Conservation (phyloP, 2,113 vertebrate genomes). For the Glaucidium brasilianum region DNA sequence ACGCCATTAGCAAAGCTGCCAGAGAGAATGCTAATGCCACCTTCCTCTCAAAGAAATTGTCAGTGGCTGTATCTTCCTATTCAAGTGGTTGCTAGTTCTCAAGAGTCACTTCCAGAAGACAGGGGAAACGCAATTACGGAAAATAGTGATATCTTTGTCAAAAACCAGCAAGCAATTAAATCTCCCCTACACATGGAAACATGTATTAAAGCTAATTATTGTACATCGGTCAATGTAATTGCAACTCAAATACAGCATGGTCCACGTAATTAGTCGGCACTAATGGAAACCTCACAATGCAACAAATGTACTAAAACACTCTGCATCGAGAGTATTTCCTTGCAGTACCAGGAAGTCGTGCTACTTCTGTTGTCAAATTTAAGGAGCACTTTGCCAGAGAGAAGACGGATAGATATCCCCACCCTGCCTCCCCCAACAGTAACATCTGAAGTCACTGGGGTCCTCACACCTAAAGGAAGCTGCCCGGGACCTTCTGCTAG, state of each 20-base stretch:
- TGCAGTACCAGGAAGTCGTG: neutral
- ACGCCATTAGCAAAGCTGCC: neutral
- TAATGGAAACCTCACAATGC: neutral
- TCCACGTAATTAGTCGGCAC: neutral
- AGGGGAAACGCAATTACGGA: neutral
- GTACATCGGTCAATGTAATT: neutral
- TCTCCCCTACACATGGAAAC: neutral
- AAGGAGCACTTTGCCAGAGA: neutral
- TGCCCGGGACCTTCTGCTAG: neutral
- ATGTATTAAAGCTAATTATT: neutral
- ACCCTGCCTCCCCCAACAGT: fast-evolving
- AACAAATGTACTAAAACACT: neutral
- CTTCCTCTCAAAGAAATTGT: no score
- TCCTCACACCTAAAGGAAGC: neutral
- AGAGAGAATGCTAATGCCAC: neutral
- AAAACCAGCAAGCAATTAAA: neutral
- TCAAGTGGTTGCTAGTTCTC: neutral
- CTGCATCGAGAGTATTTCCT: neutral
- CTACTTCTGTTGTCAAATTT: neutral
- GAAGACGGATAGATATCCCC: neutral
- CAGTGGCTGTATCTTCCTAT: neutral
- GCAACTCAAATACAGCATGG: neutral
- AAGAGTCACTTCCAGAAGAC: neutral
- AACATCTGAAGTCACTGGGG: neutral
- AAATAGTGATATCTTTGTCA: neutral